Evolutionary conservation across 1,140 invertebrate species (phyloP).

Genomic region (Proctacanthus coquilletti): DNA sequence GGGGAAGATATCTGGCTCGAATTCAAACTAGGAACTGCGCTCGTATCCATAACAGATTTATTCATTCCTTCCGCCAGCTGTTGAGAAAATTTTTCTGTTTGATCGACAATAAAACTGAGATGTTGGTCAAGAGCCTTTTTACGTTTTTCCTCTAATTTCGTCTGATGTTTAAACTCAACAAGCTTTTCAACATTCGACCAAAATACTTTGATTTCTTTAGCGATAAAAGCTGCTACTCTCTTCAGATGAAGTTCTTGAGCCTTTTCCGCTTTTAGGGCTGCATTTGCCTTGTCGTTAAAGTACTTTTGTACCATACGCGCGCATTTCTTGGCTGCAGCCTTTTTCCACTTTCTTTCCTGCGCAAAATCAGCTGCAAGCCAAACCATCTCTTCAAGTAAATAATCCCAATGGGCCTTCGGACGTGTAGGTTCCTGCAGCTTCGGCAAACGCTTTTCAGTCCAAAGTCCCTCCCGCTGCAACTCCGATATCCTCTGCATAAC

Average conservation of each 20-base stretch:
- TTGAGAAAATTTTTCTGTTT: constrained; percentile 95
- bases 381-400: constrained; percentile 94
- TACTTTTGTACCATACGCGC: constrained; percentile 87
- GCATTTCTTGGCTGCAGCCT: constrained; percentile 84
- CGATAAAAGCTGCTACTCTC: constrained; percentile 75
- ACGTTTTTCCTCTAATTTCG: constrained; percentile 81
- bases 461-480: constrained; percentile 77
- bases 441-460: constrained; percentile 81
- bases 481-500: constrained; percentile 83
- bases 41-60: constrained; percentile 17
- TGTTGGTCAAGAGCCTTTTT: constrained; percentile 95
- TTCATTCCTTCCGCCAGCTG: constrained; percentile 70
- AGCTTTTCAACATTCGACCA: constrained; percentile 96
- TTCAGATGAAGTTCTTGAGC: constrained; percentile 75
- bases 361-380: constrained; percentile 97
- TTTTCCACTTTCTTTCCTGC: constrained; percentile 96
- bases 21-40: constrained; percentile 14
- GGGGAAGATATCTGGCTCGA: constrained; percentile 33
- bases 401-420: constrained; percentile 96
- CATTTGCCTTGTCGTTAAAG: constrained; percentile 84
- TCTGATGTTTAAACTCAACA: constrained; percentile 89
- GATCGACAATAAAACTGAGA: constrained; percentile 95
- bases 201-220: constrained; percentile 88
- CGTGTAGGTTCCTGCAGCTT: constrained; percentile 82
- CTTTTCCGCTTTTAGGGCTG: constrained; percentile 79